phyloP scores from a whole-genome alignment of 2,888 invertebrate species.

The Liodrosophila aerea region DNA sequence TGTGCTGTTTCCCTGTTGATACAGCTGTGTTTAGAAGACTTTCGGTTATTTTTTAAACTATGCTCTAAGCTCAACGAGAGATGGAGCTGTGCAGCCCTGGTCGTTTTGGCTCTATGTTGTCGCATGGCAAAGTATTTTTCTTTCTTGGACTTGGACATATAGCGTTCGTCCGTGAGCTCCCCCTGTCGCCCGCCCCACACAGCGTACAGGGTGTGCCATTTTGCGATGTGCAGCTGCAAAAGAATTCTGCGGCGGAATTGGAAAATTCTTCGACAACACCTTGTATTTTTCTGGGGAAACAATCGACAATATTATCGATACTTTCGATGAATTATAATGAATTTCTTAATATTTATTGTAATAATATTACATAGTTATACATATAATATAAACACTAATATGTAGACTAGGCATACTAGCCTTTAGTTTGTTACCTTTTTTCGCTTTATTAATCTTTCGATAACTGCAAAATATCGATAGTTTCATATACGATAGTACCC shows the following conservation, averaged over 20 bases:
- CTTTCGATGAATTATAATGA: no score
- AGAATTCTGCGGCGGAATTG: conserved; percentile 34
- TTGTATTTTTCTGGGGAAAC: no score
- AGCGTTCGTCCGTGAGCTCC: conserved; percentile 74
- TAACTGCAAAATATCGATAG: no score
- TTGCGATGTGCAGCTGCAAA: conserved; percentile 2
- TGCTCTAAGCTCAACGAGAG: no score
- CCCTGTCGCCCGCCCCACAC: neutral
- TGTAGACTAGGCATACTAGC: no score
- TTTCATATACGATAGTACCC: no score
- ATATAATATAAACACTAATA: no score
- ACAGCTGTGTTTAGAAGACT: conserved; percentile 9
- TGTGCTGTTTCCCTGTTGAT: conserved; percentile 4
- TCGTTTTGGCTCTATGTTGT: conserved; percentile 58
- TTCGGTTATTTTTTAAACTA: neutral
- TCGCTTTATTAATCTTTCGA: no score
- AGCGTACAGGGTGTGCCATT: conserved; percentile 41
- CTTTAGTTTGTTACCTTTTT: no score
- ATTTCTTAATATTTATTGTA: no score
- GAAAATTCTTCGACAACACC: conserved; percentile 18
- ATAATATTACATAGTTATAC: no score
- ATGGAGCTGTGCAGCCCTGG: conserved; percentile 55
- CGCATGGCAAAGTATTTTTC: conserved; percentile 76
- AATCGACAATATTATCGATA: no score
- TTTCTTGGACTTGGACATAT: conserved; percentile 77